Percentiles rank a stretch among this genome's conserved stretches.
phyloP scores from a whole-genome alignment of 2,113 vertebrate genomes.

The Struthio camelus region DNA sequence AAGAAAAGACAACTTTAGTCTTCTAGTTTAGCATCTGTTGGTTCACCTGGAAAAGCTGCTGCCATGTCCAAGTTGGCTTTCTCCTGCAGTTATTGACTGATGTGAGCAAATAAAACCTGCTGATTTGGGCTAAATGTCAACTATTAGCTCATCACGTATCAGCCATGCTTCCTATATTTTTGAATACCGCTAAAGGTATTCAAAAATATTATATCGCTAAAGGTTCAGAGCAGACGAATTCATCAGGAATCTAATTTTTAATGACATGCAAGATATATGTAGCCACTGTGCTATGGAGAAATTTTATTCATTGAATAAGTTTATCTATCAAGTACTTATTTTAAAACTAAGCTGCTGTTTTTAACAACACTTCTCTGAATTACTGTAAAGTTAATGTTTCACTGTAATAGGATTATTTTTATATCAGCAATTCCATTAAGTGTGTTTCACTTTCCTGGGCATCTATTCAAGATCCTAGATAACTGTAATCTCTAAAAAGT shows the following conservation, averaged over 20 bases:
- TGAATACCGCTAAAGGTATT: no score
- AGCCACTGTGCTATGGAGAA: not conserved
- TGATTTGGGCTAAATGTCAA: not conserved
- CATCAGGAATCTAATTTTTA: not conserved
- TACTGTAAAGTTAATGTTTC: not conserved
- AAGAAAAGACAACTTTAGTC: not conserved
- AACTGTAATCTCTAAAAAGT: not conserved
- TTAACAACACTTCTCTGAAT: not conserved
- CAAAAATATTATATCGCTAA: not conserved
- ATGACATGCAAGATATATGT: not conserved
- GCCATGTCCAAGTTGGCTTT: not conserved
- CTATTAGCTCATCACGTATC: rapidly evolving
- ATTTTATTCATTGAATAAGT: not conserved
- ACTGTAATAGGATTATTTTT: conserved; percentile 24
- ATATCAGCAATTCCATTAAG: not conserved
- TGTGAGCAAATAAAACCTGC: not conserved
- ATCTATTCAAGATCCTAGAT: not conserved
- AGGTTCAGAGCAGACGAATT: not conserved
- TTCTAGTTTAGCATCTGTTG: not conserved
- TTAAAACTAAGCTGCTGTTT: not conserved
- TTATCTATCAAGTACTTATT: not conserved
- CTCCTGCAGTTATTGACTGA: not conserved
- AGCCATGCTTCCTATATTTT: not conserved
- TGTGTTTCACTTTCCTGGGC: not conserved
- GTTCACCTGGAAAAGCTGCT: not conserved